Percentiles rank a stretch among this genome's conserved stretches.
Evolutionary conservation across 2,797 vertebrate species (phyloP).

Genomic region (Siniperca obscura): DNA sequence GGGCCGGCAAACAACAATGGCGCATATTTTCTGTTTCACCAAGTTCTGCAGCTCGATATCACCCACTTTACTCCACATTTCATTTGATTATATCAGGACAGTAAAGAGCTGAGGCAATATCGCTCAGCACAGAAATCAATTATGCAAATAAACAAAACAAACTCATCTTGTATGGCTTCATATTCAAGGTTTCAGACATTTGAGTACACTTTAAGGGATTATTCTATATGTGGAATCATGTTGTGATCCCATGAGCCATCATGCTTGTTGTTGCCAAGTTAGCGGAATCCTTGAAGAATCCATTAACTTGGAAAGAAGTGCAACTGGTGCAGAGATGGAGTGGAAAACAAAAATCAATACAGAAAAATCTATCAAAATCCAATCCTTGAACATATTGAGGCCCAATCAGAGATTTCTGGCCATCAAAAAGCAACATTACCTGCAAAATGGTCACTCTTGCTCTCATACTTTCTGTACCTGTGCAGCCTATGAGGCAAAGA

Average conservation of each 20-base stretch:
- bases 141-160: constrained; percentile 51
- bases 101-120: constrained; percentile 44
- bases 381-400: neutral
- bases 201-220: neutral
- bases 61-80: constrained; percentile 43
- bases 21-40: constrained; percentile 51
- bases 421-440: neutral
- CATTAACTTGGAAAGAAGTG: constrained; percentile 9
- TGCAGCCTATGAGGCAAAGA: constrained; percentile 6
- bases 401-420: neutral
- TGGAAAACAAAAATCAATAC: constrained; percentile 25
- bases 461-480: neutral
- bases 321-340: constrained; percentile 8
- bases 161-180: neutral
- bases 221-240: neutral
- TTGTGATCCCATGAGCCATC: neutral
- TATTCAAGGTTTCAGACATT: constrained; percentile 10
- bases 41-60: constrained; percentile 42
- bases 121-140: constrained; percentile 44
- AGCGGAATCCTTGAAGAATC: constrained; percentile 13
- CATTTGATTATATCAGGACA: constrained; percentile 49
- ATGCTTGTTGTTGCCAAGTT: neutral
- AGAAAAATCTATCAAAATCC: constrained; percentile 15
- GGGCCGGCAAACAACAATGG: constrained; percentile 38
- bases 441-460: neutral